A percentile compares a stretch with the other conserved stretches of the same genome.
phyloP scores from a whole-genome alignment of 2,113 vertebrate genomes.

The Leptobrachium ailaonicum region DNA sequence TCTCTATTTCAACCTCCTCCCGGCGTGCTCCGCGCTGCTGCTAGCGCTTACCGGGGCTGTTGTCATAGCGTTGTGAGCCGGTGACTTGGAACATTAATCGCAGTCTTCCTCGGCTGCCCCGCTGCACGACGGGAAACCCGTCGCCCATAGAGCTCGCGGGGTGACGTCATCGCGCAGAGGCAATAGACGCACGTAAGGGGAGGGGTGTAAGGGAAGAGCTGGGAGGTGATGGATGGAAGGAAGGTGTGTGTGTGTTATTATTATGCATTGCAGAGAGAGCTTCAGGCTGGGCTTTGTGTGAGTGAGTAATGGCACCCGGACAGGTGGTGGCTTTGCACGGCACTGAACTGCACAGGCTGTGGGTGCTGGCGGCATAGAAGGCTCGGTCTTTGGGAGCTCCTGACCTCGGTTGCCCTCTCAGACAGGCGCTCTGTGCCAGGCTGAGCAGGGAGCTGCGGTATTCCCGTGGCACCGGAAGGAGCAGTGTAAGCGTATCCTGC shows the following conservation, averaged over 20 bases:
- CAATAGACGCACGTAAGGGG: background rate
- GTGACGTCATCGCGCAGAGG: conserved; percentile 12
- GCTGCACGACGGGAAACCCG: conserved; percentile 35
- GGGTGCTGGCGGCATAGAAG: too few species aligned
- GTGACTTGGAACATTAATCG: background rate
- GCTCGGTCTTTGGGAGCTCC: too few species aligned
- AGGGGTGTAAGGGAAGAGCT: background rate
- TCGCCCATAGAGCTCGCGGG: conserved; percentile 2
- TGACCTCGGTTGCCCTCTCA: too few species aligned
- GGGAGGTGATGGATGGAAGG: background rate
- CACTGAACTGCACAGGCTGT: too few species aligned
- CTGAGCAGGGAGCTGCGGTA: too few species aligned
- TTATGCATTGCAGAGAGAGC: too few species aligned
- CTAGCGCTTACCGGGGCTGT: background rate
- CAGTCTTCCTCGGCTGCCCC: conserved; percentile 14
- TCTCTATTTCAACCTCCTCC: background rate
- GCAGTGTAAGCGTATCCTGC: too few species aligned
- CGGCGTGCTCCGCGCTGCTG: background rate
- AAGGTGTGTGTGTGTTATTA: background rate
- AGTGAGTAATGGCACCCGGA: too few species aligned
- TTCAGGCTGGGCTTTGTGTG: too few species aligned
- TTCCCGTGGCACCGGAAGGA: too few species aligned
- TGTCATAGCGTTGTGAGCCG: background rate
- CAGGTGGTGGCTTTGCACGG: too few species aligned
- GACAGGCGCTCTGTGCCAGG: too few species aligned